Percentiles rank a stretch among this genome's conserved stretches.
phyloP scores from a whole-genome alignment of 1,140 invertebrate species.

The Glomeris maerens region DNA sequence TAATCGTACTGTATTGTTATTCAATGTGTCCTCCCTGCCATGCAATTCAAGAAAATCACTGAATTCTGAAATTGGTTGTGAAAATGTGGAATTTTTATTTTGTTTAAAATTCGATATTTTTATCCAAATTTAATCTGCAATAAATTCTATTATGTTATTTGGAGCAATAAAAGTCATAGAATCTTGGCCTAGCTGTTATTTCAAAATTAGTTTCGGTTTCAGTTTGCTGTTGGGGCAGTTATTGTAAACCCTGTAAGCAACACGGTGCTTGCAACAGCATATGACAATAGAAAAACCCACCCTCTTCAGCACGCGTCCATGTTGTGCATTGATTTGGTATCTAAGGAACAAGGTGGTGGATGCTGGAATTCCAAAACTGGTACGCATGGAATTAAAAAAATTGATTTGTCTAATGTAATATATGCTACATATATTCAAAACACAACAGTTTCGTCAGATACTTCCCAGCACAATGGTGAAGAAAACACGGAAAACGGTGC shows the following conservation, averaged over 20 bases:
- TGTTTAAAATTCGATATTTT: not conserved
- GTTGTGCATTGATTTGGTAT: conserved; percentile 70
- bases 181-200: not conserved
- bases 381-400: not conserved
- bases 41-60: not conserved
- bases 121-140: not conserved
- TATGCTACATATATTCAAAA: not conserved
- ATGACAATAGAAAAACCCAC: conserved; percentile 43
- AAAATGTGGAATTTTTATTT: conserved; percentile 2
- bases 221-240: conserved; percentile 14
- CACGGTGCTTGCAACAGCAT: conserved; percentile 40
- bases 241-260: conserved; percentile 24
- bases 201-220: not conserved
- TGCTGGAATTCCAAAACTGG: conserved; percentile 42
- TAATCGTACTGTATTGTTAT: too few relatives aligned
- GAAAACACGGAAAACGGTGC: not conserved
- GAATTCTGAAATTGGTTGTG: not conserved
- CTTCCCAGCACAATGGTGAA: conserved; percentile 12
- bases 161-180: not conserved
- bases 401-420: not conserved
- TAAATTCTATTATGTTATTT: not conserved
- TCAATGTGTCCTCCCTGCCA: too few relatives aligned
- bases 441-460: conserved; percentile 5
- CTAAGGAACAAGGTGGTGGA: conserved; percentile 62
- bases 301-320: conserved; percentile 72